Evolutionary conservation across 2,888 invertebrate genomes (phyloP).

Genomic region (Parnassius apollo): DNA sequence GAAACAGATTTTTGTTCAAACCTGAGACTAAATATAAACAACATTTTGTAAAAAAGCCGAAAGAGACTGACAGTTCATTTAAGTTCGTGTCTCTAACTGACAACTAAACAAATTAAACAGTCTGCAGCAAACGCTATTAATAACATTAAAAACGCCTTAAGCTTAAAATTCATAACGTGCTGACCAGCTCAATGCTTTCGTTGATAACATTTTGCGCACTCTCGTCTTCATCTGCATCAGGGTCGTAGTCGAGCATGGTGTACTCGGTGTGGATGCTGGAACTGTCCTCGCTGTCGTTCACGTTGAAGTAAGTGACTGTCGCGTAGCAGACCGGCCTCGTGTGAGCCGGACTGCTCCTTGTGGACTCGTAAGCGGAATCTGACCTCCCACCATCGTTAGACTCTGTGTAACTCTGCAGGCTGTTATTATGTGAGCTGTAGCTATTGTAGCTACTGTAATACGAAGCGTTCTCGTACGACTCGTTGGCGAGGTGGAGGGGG

Average conservation of each 20-base stretch:
- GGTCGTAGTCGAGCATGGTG: conserved; percentile 63
- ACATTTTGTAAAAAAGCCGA: too few species aligned
- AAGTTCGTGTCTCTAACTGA: conserved; percentile 5
- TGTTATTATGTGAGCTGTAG: conserved; percentile 60
- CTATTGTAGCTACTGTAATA: conserved; percentile 63
- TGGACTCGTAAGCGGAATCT: conserved; percentile 73
- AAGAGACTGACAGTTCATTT: background rate
- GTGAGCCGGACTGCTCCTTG: conserved; percentile 60
- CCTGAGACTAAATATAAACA: too few species aligned
- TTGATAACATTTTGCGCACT: conserved; percentile 69
- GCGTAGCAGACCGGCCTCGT: conserved; percentile 62
- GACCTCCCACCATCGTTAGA: conserved; percentile 44
- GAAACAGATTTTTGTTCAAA: too few species aligned
- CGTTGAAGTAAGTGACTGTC: conserved; percentile 70
- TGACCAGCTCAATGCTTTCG: conserved; percentile 69
- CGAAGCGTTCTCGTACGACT: conserved; percentile 56
- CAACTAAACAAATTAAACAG: too few species aligned
- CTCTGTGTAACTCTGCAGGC: conserved; percentile 55
- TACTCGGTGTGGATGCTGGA: conserved; percentile 73
- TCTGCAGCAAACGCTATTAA: too few species aligned
- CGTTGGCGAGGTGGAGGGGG: conserved; percentile 46
- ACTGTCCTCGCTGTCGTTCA: conserved; percentile 71
- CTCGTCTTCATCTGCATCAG: conserved; percentile 56
- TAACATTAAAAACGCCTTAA: background rate
- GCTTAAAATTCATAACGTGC: conserved; percentile 60